These are phyloP conservation scores for Cetonia aurata DNA, from an alignment of 2,888 invertebrate species.

Conservation along the genomic window DNA sequence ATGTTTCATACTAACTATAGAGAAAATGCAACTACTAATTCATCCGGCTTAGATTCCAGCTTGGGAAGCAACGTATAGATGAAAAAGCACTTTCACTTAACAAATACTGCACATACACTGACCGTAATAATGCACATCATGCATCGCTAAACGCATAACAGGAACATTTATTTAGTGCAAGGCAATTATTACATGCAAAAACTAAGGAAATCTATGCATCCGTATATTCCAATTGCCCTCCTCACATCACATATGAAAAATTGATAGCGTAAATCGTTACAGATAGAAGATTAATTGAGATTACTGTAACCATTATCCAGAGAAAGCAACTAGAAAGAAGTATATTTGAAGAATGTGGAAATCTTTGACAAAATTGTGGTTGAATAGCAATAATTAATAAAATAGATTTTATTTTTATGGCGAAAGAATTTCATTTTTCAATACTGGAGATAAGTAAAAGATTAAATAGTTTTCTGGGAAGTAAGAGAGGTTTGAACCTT, in stretches of 20 bases:
- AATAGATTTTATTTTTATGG: too few relatives aligned
- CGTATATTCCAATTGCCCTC: constrained; percentile 1
- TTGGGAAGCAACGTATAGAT: constrained; percentile 28
- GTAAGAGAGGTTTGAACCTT: too few relatives aligned
- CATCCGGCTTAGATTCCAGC: constrained; percentile 8
- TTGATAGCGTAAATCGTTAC: not conserved
- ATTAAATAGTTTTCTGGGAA: too few relatives aligned
- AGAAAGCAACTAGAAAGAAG: too few relatives aligned
- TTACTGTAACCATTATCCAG: not conserved
- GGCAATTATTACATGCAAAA: constrained; percentile 26
- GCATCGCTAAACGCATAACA: constrained; percentile 6
- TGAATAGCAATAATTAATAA: too few relatives aligned
- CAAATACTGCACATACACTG: constrained; percentile 11
- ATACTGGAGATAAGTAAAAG: too few relatives aligned
- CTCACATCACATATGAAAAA: not conserved
- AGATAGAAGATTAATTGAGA: constrained; percentile 4
- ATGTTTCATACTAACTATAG: not conserved
- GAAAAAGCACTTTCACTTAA: constrained; percentile 34
- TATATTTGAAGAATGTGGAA: too few relatives aligned
- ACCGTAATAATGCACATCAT: constrained; percentile 21
- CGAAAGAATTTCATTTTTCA: too few relatives aligned
- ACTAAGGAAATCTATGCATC: constrained; percentile 4
- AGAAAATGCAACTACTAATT: constrained; percentile 25
- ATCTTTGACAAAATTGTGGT: too few relatives aligned
- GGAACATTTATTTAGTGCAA: constrained; percentile 5